Evolutionary conservation across 2,888 invertebrate species (phyloP).

Genomic region (Coremacera marginata): DNA sequence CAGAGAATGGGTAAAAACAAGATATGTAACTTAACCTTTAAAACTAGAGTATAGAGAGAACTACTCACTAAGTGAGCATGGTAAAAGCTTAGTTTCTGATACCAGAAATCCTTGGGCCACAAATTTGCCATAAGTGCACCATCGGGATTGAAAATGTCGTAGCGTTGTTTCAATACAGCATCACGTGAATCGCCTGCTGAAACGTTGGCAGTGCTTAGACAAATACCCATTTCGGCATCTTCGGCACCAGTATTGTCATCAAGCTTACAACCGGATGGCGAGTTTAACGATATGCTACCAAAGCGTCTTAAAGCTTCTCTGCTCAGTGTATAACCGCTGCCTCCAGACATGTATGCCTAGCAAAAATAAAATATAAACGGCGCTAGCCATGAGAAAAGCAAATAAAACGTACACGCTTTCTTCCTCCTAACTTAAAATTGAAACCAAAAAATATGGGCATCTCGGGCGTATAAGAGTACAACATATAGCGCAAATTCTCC

Average conservation of each 20-base stretch:
- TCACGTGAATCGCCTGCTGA: constrained; percentile 91
- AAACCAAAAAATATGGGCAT: constrained; percentile 90
- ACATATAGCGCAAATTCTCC: constrained; percentile 92
- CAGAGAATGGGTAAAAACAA: not conserved
- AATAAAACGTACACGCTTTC: constrained; percentile 69
- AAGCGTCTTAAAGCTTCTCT: constrained; percentile 79
- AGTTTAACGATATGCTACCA: constrained; percentile 79
- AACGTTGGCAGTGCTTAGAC: constrained; percentile 86
- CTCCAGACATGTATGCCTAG: constrained; percentile 89
- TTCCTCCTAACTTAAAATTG: constrained; percentile 80
- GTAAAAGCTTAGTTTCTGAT: constrained; percentile 91
- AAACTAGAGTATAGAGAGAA: not conserved
- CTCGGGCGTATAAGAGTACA: constrained; percentile 78
- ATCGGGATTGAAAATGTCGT: constrained; percentile 92
- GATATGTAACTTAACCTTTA: not conserved
- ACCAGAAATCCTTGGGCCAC: constrained; percentile 81
- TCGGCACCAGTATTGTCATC: constrained; percentile 71
- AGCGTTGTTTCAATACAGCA: constrained; percentile 84
- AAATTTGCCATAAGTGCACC: constrained; percentile 91
- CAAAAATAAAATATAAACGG: not conserved
- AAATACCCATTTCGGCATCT: constrained; percentile 71
- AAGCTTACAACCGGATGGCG: constrained; percentile 69
- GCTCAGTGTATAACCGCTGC: constrained; percentile 92
- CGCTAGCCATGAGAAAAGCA: not conserved
- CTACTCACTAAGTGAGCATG: constrained; percentile 79